Conservation (phyloP, 1,140 invertebrate genomes). For the Stegodyphus dumicola region DNA sequence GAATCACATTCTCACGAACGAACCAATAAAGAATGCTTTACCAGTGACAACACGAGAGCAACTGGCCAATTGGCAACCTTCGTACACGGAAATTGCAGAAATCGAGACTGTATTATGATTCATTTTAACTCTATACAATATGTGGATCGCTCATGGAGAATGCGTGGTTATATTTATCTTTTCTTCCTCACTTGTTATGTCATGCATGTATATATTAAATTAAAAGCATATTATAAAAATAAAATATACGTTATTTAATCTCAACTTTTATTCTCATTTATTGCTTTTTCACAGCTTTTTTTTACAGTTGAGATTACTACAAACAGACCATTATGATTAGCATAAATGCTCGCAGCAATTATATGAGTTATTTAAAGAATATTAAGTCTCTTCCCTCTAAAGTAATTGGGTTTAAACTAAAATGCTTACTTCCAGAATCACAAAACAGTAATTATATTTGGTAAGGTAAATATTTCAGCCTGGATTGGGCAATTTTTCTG, state of each 20-base stretch:
- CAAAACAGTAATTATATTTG: too few species aligned
- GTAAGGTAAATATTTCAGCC: too few species aligned
- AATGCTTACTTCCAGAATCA: too few species aligned
- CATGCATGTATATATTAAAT: constrained; percentile 59
- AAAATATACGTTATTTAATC: constrained; percentile 58
- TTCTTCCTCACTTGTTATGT: constrained; percentile 57
- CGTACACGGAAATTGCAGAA: constrained; percentile 57
- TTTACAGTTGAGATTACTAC: too few species aligned
- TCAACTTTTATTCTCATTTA: constrained; percentile 3
- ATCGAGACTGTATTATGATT: constrained; percentile 61
- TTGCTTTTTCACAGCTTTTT: too few species aligned
- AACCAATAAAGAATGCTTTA: constrained; percentile 46
- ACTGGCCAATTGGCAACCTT: constrained; percentile 4
- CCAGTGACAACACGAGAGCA: constrained; percentile 22
- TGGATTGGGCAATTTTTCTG: too few species aligned
- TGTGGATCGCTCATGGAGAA: neutral
- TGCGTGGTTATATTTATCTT: constrained; percentile 12
- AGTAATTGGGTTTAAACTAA: too few species aligned
- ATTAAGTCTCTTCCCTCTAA: too few species aligned
- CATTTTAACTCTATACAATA: constrained; percentile 37
- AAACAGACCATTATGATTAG: too few species aligned
- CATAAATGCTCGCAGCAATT: too few species aligned
- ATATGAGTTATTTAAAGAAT: too few species aligned
- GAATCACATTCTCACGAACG: constrained; percentile 48
- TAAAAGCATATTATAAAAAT: constrained; percentile 26